Conservation (phyloP, 2,888 invertebrate species). For the Amorpha juglandis region DNA sequence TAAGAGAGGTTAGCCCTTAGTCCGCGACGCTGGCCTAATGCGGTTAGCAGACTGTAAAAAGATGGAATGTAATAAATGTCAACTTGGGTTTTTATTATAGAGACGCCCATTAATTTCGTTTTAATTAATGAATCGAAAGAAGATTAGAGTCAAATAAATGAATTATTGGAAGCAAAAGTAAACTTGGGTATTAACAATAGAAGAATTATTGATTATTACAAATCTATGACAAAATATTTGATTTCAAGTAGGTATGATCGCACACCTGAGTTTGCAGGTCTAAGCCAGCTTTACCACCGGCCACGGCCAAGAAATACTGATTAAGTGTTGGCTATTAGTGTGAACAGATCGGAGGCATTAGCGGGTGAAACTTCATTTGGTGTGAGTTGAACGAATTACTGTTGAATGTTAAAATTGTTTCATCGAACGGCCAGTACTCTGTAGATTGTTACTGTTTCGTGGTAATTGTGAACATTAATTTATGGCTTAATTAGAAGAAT, state of each 20-base stretch:
- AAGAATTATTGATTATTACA: too few species aligned
- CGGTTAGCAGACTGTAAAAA: too few species aligned
- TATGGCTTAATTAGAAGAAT: background rate
- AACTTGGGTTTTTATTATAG: too few species aligned
- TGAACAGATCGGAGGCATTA: slow-evolving; percentile 55
- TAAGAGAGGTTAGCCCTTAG: too few species aligned
- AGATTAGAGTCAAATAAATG: too few species aligned
- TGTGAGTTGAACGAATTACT: slow-evolving; percentile 25
- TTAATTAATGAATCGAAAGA: too few species aligned
- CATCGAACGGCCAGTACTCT: background rate
- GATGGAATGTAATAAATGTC: too few species aligned
- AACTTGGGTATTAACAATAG: too few species aligned
- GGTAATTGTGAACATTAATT: background rate
- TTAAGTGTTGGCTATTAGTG: slow-evolving; percentile 67
- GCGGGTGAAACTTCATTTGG: slow-evolving; percentile 32
- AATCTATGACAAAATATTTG: background rate
- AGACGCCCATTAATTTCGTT: too few species aligned
- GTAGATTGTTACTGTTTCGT: background rate
- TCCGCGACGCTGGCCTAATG: too few species aligned
- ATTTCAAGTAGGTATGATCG: background rate
- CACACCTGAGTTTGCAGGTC: background rate
- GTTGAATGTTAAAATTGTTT: slow-evolving; percentile 28
- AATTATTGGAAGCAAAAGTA: too few species aligned
- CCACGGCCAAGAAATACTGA: slow-evolving; percentile 62
- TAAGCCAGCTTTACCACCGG: slow-evolving; percentile 37